Percentiles rank a stretch among this genome's conserved stretches.
Conservation (phyloP, 2,797 vertebrate species). For the Pteronotus mesoamericanus region DNA sequence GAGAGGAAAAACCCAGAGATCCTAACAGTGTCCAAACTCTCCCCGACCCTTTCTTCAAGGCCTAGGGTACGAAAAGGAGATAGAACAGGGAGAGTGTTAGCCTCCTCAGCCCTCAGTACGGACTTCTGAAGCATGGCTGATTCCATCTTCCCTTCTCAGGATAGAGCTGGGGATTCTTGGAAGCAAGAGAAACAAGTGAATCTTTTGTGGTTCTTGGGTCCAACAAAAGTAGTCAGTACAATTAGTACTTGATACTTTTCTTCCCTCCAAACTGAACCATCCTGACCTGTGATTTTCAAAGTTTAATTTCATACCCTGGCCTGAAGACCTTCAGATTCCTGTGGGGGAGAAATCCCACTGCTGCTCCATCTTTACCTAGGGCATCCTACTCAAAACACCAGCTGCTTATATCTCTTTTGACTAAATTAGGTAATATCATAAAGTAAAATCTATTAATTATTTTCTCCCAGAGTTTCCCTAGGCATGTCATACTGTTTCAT, state of each 20-base stretch:
- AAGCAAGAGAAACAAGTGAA: not conserved
- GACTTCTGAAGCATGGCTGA: not conserved
- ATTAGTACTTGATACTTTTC: not conserved
- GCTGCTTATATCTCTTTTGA: not conserved
- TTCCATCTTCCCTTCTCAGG: not conserved
- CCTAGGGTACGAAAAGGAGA: not conserved
- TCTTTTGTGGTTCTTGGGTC: not conserved
- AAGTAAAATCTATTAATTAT: not conserved
- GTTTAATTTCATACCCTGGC: not conserved
- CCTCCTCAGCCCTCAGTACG: not conserved
- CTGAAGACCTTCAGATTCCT: not conserved
- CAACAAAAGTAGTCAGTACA: not conserved
- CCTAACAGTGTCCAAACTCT: not conserved
- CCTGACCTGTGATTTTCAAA: not conserved
- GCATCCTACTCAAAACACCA: not conserved
- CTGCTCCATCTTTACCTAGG: rapidly evolving
- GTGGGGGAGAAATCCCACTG: not conserved
- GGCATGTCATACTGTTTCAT: not conserved
- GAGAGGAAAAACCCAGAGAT: not conserved
- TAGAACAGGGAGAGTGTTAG: not conserved
- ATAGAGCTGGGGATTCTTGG: not conserved
- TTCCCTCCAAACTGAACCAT: not conserved
- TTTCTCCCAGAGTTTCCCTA: not conserved
- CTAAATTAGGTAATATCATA: not conserved
- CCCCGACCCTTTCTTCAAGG: not conserved